Evolutionary conservation across 2,797 vertebrate species (phyloP), one percentile per base, ranked within the genome.

Genomic region (Anolis apletophallus): DNA sequence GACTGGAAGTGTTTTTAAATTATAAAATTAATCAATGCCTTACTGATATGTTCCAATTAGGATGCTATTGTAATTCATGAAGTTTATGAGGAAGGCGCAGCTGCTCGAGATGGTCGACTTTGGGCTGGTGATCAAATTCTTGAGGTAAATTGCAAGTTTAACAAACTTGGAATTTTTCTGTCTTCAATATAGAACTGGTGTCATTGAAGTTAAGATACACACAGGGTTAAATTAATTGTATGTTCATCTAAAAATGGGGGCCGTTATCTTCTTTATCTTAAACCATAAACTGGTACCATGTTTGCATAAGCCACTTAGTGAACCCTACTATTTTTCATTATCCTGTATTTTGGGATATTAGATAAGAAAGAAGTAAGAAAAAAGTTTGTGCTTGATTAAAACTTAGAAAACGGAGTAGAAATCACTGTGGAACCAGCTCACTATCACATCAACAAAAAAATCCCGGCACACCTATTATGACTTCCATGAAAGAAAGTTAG

Each of bases 111-210:
- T 40, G 97, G 97, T 8, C 96, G 98, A 26, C 98, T 99, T n/a
- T 99, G 98, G 98, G 97, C 98, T 0, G 98, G 98, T 40, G 98
- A 99, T 94, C 98, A 99, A 92, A 98, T 99, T 83, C 94, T 99
- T 10, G 98, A 99, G 98, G 98, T 98, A 93, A 93, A 85, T 1
- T 0, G n/a, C 50, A 72, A 50, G 14, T 19, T 61, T 61, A 21
- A n/a, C 0, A 0, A 9, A 81, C 86, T 84, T 26, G 0, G 0
- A 1, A 11, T 36, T 0, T 19, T 2, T 2, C 68, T 32, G 3
- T 55, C 21, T 74, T 85, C n/a, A 1, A 0, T 0, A 0, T 36
- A 34, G 0, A 2, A 0, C 9, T 23, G 8, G 19, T 59, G 40
- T 32, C 26, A 29, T 64, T 64, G 26, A 64, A 29, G 61, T 64